phyloP scores from a whole-genome alignment of 2,888 invertebrate species.

The Agriotes lineatus region DNA sequence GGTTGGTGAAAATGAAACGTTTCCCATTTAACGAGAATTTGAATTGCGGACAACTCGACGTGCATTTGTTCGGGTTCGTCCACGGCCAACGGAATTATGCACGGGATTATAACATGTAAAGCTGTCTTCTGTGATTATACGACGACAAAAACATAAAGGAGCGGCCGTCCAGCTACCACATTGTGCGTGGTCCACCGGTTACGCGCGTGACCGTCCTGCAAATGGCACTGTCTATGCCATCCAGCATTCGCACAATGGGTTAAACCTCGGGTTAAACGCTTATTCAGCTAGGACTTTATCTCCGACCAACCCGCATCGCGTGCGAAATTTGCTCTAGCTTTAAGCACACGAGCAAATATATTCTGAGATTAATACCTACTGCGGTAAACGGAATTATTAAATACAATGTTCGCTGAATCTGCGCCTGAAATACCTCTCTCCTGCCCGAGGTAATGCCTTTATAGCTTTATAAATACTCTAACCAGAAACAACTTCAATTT shows the following conservation, averaged over 20 bases:
- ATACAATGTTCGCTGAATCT: not conserved
- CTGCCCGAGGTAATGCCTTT: too few species aligned
- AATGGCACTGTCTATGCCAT: constrained; percentile 47
- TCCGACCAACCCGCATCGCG: constrained; percentile 31
- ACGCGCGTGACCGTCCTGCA: constrained; percentile 51
- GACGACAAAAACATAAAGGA: constrained; percentile 48
- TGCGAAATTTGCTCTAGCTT: constrained; percentile 37
- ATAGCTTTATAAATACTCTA: too few species aligned
- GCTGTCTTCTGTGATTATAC: constrained; percentile 31
- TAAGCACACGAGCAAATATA: constrained; percentile 8
- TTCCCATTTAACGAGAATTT: not conserved
- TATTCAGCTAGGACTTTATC: constrained; percentile 35
- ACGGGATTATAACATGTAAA: constrained; percentile 19
- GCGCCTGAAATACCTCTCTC: not conserved
- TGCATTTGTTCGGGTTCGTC: constrained; percentile 1
- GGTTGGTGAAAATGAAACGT: not conserved
- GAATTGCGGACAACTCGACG: too few species aligned
- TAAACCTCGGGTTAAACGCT: constrained; percentile 48
- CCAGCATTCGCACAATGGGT: constrained; percentile 48
- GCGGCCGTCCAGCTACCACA: constrained; percentile 35
- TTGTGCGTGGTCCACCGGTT: constrained; percentile 47
- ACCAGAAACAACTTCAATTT: too few species aligned
- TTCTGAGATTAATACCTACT: constrained; percentile 9
- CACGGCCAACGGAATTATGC: too few species aligned
- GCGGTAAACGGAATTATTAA: not conserved